These are phyloP conservation scores for Scophthalmus maximus DNA, from an alignment of 2,113 vertebrate genomes.

Conservation along the genomic window DNA sequence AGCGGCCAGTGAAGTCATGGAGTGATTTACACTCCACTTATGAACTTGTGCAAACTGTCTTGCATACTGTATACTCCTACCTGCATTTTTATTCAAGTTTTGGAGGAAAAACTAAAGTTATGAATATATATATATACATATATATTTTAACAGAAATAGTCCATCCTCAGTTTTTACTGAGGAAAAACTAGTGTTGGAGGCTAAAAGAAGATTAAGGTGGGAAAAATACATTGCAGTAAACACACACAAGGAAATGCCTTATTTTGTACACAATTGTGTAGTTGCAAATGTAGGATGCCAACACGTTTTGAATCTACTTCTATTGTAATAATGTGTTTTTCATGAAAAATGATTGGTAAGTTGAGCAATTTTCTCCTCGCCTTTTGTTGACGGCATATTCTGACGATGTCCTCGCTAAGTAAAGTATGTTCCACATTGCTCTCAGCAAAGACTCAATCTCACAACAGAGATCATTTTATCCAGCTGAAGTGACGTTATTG, in stretches of 20 bases:
- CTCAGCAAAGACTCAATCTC: conserved; percentile 42
- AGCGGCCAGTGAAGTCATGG: conserved; percentile 96
- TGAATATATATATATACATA: conserved; percentile 65
- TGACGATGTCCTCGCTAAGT: conserved; percentile 48
- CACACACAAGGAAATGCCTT: conserved; percentile 99
- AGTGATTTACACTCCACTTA: conserved; percentile 85
- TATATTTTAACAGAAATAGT: conserved; percentile 80
- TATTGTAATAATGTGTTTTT: conserved; percentile 70
- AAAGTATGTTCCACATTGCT: conserved; percentile 39
- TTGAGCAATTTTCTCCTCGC: conserved; percentile 45
- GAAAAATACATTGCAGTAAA: conserved; percentile 92
- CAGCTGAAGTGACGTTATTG: conserved; percentile 57
- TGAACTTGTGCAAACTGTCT: conserved; percentile 71
- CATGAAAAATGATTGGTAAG: conserved; percentile 63
- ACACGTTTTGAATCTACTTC: conserved; percentile 91
- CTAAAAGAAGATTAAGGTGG: conserved; percentile 78
- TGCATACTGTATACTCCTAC: conserved; percentile 73
- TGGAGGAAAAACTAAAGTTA: conserved; percentile 75
- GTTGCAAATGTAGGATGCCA: conserved; percentile 94
- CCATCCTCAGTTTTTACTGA: conserved; percentile 89
- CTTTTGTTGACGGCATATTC: conserved; percentile 55
- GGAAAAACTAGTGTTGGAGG: conserved; percentile 74
- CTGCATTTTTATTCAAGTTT: conserved; percentile 77
- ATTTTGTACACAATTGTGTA: conserved; percentile 99
- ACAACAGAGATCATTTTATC: conserved; percentile 59